Base-by-base conservation (phyloP, 1,140 invertebrate species). In the Magallana gigas region DNA sequence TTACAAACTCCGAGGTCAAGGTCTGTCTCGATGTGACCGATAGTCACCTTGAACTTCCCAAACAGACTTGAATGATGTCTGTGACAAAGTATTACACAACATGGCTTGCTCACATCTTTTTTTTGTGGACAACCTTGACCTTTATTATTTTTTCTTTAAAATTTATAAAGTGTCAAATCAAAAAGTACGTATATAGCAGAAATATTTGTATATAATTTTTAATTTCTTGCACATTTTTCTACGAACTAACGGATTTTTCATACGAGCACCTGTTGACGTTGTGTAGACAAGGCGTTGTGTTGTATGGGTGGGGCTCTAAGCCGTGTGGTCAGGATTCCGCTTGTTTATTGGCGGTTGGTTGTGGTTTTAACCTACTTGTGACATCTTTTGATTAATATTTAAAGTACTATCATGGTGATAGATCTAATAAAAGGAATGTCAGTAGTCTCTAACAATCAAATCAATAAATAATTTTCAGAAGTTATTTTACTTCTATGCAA, bases 391-490 rank as follows among this genome's bases (percentile, higher is more conserved):
- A 48, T 48, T 4, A 48, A 48, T 48, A 48, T 48, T 48, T 48
- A 5, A 48, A 48, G 36, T 4, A 48, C 36, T 48, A 48, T 23
- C 23, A 23, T 48, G 36, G 36, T 48, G 36, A 48, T 4, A 48
- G 2, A 48, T 5, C 36, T 48, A 48, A 48, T 48, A 48, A 48
- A n/a, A 16, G 11, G n/a, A 62, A 16, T 62, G 60, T n/a, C 5
- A 62, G 60, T n/a, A 62, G 60, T 16, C 60, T 16, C 14, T 16
- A 62, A 76, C 68, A 76, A 76, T 76, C 68, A 76, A 76, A 76
- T 76, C 14, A 29, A 76, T 76, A 76, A 76, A 29, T 29, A 6
- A 76, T 36, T 2, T 11, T 64, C 60, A n/a, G 23, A 11, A 29
- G 18, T 29, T 76, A 76, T 23, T 23, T 71, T 71, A n/a, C 60